Conservation (phyloP, 1,140 invertebrate genomes). For the Carposina sasakii region DNA sequence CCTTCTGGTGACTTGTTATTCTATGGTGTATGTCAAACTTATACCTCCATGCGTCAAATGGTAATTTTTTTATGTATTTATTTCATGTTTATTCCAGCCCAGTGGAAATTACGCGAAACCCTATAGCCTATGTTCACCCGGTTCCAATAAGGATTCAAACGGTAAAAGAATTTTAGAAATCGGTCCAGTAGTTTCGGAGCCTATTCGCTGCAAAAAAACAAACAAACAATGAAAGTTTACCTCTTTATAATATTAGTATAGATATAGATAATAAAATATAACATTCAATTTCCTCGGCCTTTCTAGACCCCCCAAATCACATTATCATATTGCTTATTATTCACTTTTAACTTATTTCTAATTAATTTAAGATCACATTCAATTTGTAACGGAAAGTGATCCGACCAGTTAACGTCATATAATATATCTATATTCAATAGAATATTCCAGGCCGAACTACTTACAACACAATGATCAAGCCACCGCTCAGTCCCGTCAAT, state of each 20-base stretch:
- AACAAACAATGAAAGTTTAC: conserved; percentile 4
- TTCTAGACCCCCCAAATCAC: conserved; percentile 1
- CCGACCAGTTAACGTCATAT: not conserved
- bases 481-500: not conserved
- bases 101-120: too few species aligned
- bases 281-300: not conserved
- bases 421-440: not conserved
- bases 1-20: too few species aligned
- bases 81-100: too few species aligned
- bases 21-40: too few species aligned
- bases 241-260: not conserved
- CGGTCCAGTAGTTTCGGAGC: too few species aligned
- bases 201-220: too few species aligned
- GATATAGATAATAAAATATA: not conserved
- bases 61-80: too few species aligned
- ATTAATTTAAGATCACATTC: not conserved
- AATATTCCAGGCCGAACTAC: not conserved
- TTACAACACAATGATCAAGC: conserved; percentile 3
- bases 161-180: too few species aligned
- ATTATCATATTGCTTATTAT: not conserved
- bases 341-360: not conserved
- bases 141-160: too few species aligned
- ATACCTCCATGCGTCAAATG: too few species aligned
- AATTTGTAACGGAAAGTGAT: conserved; percentile 6
- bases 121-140: too few species aligned